Evolutionary conservation across 2,888 invertebrate species (phyloP).

Genomic region (Conus canariensis): DNA sequence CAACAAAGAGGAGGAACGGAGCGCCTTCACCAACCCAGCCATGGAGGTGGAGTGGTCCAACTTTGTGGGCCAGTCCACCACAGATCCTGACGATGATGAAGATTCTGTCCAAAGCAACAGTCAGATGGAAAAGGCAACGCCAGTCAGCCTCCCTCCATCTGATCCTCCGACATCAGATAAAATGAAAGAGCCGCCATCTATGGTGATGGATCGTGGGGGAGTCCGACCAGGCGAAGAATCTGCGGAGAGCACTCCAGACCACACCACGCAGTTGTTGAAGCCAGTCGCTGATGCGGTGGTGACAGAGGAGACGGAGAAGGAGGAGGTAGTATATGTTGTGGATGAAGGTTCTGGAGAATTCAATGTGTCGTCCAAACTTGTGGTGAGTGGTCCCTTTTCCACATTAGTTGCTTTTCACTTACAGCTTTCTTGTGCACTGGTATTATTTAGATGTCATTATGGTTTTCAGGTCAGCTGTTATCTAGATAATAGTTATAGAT

Average conservation of each 20-base stretch:
- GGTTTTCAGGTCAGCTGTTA: no score
- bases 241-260: conserved; percentile 52
- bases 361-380: conserved; percentile 29
- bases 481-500: no score
- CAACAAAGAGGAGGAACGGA: conserved; percentile 47
- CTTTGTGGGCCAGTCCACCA: conserved; percentile 57
- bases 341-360: conserved; percentile 33
- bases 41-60: conserved; percentile 61
- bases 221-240: conserved; percentile 42
- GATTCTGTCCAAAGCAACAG: neutral
- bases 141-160: neutral
- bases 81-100: conserved; percentile 18
- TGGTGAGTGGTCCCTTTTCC: conserved; percentile 27
- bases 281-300: neutral
- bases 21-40: conserved; percentile 67
- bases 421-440: no score
- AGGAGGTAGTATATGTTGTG: conserved; percentile 45
- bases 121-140: neutral
- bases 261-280: conserved; percentile 50
- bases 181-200: conserved; percentile 31
- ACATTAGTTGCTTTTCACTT: neutral
- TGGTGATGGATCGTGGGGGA: conserved; percentile 45
- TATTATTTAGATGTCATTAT: no score
- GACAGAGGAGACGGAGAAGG: conserved; percentile 36
- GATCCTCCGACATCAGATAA: neutral